Evolutionary conservation across 2,113 vertebrate genomes (phyloP).

Genomic region (Machaerirhynchus nigripectus): DNA sequence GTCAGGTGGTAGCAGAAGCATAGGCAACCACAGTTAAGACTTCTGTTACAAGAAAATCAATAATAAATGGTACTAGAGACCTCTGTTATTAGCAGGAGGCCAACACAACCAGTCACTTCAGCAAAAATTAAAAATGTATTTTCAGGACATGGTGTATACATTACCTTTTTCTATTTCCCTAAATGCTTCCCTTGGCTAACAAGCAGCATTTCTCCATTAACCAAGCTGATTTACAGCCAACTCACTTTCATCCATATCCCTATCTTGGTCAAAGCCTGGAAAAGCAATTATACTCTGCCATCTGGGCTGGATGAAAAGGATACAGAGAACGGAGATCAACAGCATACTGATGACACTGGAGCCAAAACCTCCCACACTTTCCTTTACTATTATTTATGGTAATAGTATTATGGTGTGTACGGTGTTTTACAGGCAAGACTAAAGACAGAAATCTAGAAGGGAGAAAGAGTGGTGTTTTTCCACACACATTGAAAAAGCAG

Average conservation of each 20-base stretch:
- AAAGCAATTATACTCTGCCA: conserved; percentile 59
- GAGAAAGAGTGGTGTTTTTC: conserved; percentile 14
- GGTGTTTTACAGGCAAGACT: conserved; percentile 33
- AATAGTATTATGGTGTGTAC: conserved; percentile 33
- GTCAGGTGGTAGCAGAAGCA: not conserved
- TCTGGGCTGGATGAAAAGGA: conserved; percentile 61
- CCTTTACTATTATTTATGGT: conserved; percentile 63
- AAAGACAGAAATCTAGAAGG: conserved; percentile 17
- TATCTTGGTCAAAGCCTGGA: conserved; percentile 62
- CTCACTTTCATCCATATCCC: conserved; percentile 50
- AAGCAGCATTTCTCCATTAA: conserved; percentile 53
- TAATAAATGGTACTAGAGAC: not conserved
- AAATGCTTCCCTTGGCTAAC: conserved; percentile 56
- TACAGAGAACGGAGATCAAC: conserved; percentile 50
- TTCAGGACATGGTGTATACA: conserved; percentile 29
- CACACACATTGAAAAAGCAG: conserved; percentile 30
- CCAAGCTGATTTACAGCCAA: conserved; percentile 54
- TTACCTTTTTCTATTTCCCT: conserved; percentile 46
- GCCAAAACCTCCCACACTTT: conserved; percentile 63
- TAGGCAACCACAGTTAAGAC: not conserved
- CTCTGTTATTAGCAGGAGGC: not conserved
- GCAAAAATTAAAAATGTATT: conserved; percentile 40
- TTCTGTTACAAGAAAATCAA: not conserved
- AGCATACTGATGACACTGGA: conserved; percentile 46
- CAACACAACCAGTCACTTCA: not conserved